These are phyloP conservation scores for Drosophila rufa DNA, from an alignment of 1,140 invertebrate species.

Conservation along the genomic window DNA sequence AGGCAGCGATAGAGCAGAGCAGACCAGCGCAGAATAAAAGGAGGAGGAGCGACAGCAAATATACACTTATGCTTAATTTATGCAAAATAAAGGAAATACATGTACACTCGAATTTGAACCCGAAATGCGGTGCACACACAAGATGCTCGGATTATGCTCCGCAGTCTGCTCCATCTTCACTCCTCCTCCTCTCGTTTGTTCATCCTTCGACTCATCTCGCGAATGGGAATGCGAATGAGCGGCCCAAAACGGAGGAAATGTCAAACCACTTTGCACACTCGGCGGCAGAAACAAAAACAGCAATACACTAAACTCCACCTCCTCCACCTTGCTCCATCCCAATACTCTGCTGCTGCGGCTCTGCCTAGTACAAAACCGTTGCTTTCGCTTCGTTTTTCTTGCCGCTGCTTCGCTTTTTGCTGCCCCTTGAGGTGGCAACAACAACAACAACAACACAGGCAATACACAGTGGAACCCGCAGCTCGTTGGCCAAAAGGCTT, in stretches of 20 bases:
- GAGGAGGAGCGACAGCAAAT: conserved; percentile 54
- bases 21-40: conserved; percentile 3
- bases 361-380: conserved; percentile 52
- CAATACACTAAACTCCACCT: conserved; percentile 25
- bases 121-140: conserved; percentile 68
- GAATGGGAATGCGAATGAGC: conserved; percentile 66
- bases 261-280: conserved; percentile 79
- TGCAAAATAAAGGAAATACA: conserved; percentile 83
- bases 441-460: conserved; percentile 9
- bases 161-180: conserved; percentile 11
- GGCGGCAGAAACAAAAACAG: conserved; percentile 51
- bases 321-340: background rate
- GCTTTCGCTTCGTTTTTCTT: conserved; percentile 38
- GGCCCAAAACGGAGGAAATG: conserved; percentile 76
- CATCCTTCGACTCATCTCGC: conserved; percentile 24
- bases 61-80: conserved; percentile 83
- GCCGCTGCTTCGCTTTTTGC: conserved; percentile 33
- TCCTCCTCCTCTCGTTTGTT: conserved; percentile 1
- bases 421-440: conserved; percentile 32
- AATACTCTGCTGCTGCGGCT: background rate
- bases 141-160: conserved; percentile 44
- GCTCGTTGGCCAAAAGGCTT: conserved; percentile 60
- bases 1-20: conserved; percentile 21
- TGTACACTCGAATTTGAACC: conserved; percentile 70
- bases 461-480: conserved; percentile 62